Base-by-base conservation (phyloP, 2,113 vertebrate species). In the Eudyptes chrysolophus region DNA sequence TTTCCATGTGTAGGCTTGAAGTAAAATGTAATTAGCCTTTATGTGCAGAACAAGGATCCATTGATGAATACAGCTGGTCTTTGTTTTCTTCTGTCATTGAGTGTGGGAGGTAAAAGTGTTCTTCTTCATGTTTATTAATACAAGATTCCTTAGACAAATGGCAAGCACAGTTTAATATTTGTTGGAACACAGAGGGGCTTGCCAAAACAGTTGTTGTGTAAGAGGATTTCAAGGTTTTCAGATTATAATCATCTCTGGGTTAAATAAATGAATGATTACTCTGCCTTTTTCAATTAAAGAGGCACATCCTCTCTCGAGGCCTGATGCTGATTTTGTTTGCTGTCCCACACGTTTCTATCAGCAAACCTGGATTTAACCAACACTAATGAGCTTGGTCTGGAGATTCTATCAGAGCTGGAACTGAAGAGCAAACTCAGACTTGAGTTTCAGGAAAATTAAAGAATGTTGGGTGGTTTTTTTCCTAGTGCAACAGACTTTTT, bases 51-150 rank as follows among this genome's bases (percentile, higher is more conserved):
- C 98, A 99, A 99, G 99, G 98, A 98, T 98, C 98, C 98, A 99
- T 99, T 99, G 99, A 99, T 98, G 98, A 98, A 97, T 98, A 99
- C 99, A 99, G 99, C 98, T 99, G 98, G 98, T 97, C 98, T 99
- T 98, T 99, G 98, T 99, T 98, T 98, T 96, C 98, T 96, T 97
- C 98, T 98, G 98, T 98, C 98, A 92, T 97, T 97, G 98, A 97
- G 97, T 98, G 98, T 99, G 98, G 98, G 98, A 98, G 98, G 98
- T 98, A 98, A 97, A 98, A 98, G 98, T 98, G 98, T 97, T 98
- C 98, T 97, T 98, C 98, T 99, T 98, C 98, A 98, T 99, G 98
- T 99, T 98, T 99, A 98, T 99, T 99, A 98, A 99, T 98, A 98
- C 98, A 97, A 94, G 98, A 98, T 98, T 98, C 98, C 97, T 97